These are phyloP conservation scores for Neogale vison DNA, from an alignment of 2,113 vertebrate species.

Conservation along the genomic window DNA sequence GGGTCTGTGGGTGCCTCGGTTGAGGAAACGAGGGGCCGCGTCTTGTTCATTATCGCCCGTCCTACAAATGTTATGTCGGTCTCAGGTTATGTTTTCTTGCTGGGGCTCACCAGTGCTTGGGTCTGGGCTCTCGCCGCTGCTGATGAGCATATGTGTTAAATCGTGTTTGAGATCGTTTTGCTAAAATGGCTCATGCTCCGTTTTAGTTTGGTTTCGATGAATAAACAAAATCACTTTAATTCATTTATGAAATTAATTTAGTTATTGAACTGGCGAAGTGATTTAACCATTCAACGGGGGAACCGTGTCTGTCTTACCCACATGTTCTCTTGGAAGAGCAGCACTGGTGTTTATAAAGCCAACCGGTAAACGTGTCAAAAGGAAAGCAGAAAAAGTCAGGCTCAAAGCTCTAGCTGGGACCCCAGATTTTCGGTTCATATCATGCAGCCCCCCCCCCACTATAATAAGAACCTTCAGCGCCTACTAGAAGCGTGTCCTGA, in stretches of 20 bases:
- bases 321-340: not conserved
- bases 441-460: too few relatives aligned
- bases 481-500: not conserved
- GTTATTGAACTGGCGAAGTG: not conserved
- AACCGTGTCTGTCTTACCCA: not conserved
- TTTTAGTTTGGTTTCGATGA: not conserved
- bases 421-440: not conserved
- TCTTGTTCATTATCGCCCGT: fast-evolving
- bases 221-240: not conserved
- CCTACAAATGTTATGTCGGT: fast-evolving
- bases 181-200: not conserved
- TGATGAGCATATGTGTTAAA: not conserved
- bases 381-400: not conserved
- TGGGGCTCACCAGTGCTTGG: not conserved
- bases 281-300: not conserved
- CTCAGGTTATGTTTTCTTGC: not conserved
- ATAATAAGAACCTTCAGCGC: not conserved
- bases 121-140: not conserved
- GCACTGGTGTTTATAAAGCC: not conserved
- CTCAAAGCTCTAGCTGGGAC: not conserved
- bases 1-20: not conserved
- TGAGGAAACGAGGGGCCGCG: fast-evolving
- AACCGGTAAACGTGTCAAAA: not conserved
- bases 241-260: not conserved
- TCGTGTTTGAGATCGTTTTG: not conserved